Conservation (phyloP, 2,113 vertebrate genomes). For the Dromiciops gliroides region DNA sequence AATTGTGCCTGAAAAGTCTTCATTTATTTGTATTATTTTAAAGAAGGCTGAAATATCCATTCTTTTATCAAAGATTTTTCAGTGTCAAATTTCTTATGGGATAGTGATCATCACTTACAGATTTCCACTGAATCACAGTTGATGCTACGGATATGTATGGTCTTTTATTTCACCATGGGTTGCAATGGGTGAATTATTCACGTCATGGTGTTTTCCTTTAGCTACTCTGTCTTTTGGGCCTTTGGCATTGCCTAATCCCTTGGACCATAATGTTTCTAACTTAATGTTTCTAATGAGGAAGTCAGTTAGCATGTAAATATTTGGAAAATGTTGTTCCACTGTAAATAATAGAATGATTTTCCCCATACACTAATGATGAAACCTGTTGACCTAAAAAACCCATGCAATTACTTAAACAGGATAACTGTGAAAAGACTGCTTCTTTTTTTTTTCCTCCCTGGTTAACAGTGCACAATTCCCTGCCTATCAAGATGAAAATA, state of each 20-base stretch:
- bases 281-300: slow-evolving; percentile 16
- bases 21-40: neutral
- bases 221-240: neutral
- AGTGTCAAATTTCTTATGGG: neutral
- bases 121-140: neutral
- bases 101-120: neutral
- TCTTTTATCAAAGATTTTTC: neutral
- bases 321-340: neutral
- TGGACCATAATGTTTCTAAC: slow-evolving; percentile 27
- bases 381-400: neutral
- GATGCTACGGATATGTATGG: neutral
- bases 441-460: slow-evolving; percentile 20
- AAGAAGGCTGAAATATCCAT: neutral
- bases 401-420: neutral
- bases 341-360: neutral
- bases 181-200: neutral
- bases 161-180: neutral
- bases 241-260: neutral
- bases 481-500: slow-evolving; percentile 39
- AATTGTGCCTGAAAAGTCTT: neutral
- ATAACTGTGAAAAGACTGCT: slow-evolving; percentile 16
- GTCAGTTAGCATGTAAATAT: slow-evolving; percentile 22
- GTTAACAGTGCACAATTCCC: neutral
- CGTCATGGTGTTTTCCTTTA: neutral
- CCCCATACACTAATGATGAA: neutral